Base-by-base conservation (phyloP, 2,888 invertebrate genomes). In the Lasioglossum morio region DNA sequence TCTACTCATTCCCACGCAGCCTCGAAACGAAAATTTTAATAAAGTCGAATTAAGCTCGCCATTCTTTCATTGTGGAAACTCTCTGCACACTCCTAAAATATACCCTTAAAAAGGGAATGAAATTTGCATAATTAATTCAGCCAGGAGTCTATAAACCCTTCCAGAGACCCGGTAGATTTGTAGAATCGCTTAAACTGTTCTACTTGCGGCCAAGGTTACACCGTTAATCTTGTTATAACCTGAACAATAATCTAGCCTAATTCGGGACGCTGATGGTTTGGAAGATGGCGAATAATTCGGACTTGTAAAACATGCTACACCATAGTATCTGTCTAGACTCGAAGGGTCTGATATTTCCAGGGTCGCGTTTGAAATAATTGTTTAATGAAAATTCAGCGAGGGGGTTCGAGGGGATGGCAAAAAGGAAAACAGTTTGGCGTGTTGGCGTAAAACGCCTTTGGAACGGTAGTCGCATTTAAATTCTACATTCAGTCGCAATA, bases 401-500 rank as follows among this genome's bases (percentile, higher is more conserved):
- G 73, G 0, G 57, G 16, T 7, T 10, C 10, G 19, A 43, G 4
- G 10, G 30, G 16, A 23, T 0, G 57, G 48, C 14, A 76, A 83
- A 79, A 76, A 83, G 72, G 53, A 78, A 81, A 81, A 75, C 77
- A 57, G 48, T 46, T 53, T 46, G 40, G 19, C 14, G 69, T 23
- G 74, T 40, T 12, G 57, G 57, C 77, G 75, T 66, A 23, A 77
- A 81, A 77, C 76, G 81, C 12, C 40, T 34, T 34, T 19, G 27
- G 70, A 57, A n/a, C 69, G 72, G 81, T 30, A 60, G 76, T 73
- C 76, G 70, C 70, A 85, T 90, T 88, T 85, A 85, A 89, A 89
- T 89, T 84, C 78, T 72, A 72, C 75, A 78, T 88, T 87, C 81
- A 79, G 81, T 81, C n/a, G 87, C 85, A 88, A 89, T 89, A 92